These are phyloP conservation scores for Acanthurus tractus DNA, from an alignment of 2,797 vertebrate genomes.

Conservation along the genomic window DNA sequence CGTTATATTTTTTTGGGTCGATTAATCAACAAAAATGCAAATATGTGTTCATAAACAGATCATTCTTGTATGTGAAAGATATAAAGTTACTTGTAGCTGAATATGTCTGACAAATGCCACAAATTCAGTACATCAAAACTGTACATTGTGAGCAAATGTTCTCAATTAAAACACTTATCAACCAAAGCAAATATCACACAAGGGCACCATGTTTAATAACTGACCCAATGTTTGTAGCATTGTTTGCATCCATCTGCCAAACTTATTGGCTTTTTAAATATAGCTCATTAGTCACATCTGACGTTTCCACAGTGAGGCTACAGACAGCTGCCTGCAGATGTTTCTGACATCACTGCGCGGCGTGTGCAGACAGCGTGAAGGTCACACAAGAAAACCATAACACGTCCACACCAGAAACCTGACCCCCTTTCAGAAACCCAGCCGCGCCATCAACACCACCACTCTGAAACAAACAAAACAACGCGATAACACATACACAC, in stretches of 20 bases:
- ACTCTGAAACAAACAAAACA: neutral
- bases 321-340: slow-evolving; percentile 39
- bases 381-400: slow-evolving; percentile 49
- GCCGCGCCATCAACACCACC: neutral
- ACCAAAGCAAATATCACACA: neutral
- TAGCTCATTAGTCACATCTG: slow-evolving; percentile 3
- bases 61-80: neutral
- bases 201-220: neutral
- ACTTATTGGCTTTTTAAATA: neutral
- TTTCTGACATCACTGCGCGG: slow-evolving; percentile 50
- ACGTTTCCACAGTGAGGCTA: neutral
- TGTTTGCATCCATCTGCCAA: neutral
- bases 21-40: neutral
- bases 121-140: neutral
- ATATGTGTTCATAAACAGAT: neutral
- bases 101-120: neutral
- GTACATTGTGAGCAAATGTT: neutral
- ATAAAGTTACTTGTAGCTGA: too few relatives aligned
- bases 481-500: slow-evolving; percentile 47
- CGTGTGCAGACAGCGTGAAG: slow-evolving; percentile 60
- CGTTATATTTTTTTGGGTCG: neutral
- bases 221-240: neutral
- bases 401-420: slow-evolving; percentile 6
- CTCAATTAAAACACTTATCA: neutral
- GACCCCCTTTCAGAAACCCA: neutral